These are phyloP conservation scores for Syndactyla subalaris DNA, from an alignment of 2,797 vertebrate species.

Conservation along the genomic window DNA sequence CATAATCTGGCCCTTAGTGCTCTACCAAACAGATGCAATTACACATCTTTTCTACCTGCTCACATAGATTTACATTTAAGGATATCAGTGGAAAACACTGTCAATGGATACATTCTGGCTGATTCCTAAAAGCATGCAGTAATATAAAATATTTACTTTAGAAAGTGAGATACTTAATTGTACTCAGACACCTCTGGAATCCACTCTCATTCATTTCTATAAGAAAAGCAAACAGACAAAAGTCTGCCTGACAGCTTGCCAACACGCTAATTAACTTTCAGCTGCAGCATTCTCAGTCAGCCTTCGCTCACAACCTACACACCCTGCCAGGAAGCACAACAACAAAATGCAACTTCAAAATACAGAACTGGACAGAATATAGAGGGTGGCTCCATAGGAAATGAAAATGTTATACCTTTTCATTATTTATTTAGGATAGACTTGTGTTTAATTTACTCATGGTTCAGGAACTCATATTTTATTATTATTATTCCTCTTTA, in stretches of 20 bases:
- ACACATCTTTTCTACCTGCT: neutral
- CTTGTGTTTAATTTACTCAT: neutral
- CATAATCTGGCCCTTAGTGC: neutral
- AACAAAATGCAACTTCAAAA: slow-evolving; percentile 45
- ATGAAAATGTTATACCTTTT: neutral
- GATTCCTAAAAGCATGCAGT: slow-evolving; percentile 51
- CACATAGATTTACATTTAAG: slow-evolving; percentile 49
- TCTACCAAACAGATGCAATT: neutral
- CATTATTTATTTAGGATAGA: neutral
- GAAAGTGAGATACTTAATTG: slow-evolving; percentile 61
- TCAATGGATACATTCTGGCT: slow-evolving; percentile 39
- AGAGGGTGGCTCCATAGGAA: neutral
- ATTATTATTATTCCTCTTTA: neutral
- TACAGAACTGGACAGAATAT: slow-evolving; percentile 4
- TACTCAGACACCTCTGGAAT: slow-evolving; percentile 72
- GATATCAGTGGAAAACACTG: slow-evolving; percentile 43
- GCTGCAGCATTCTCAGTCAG: slow-evolving; percentile 54
- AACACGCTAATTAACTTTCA: slow-evolving; percentile 73
- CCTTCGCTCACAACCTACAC: slow-evolving; percentile 23
- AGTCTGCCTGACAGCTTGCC: slow-evolving; percentile 69
- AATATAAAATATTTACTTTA: slow-evolving; percentile 69
- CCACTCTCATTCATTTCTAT: slow-evolving; percentile 69
- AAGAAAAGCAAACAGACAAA: slow-evolving; percentile 59
- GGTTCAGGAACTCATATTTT: neutral
- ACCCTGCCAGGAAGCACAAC: slow-evolving; percentile 52